Base-by-base conservation (phyloP, 2,113 vertebrate species). In the Podarcis cretensis region DNA sequence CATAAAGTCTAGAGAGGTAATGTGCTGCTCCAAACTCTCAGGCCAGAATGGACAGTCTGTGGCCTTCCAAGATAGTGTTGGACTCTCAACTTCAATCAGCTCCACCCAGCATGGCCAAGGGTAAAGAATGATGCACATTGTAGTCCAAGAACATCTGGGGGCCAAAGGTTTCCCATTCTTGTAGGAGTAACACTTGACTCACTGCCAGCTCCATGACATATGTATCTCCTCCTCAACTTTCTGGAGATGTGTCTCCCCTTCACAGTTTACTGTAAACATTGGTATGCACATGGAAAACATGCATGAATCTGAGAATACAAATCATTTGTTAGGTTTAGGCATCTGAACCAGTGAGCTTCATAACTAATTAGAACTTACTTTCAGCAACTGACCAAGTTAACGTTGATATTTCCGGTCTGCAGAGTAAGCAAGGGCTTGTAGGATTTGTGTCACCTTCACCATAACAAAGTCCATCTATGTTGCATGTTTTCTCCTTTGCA, bases 401-500 rank as follows among this genome's bases (percentile, higher is more conserved):
- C 76, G 95, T 97, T 92, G 98, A 98, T n/a, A 96, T 86, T 43
- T 97, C 94, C 0, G 98, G 97, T 89, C 95, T 98, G 93, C 98
- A 99, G 35, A 96, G 90, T 92, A 98, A 96, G 91, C 98, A 99
- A 59, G 97, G 95, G 86, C 95, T 98, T 92, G 89, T 95, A 90
- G 97, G 97, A 93, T 96, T 97, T 93, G 88, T 93, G 85, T 98
- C 97, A 1, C 97, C 97, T 89, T 98, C 98, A 57, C 84, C 92
- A 23, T 98, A 98, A 94, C 98, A 99, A 81, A 96, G 54, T 7
- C 97, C 97, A 90, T 98, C 96, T 35, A 99, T 98, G 93, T 95
- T 96, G 96, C 98, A 99, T 2, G 96, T 96, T 94, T 98, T 98
- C 94, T 98, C 98, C 98, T 99, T 93, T 9, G 91, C 10, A 75